A percentile compares a stretch with the other conserved stretches of the same genome.
phyloP scores from a whole-genome alignment of 1,140 invertebrate genomes.

The Sminthurides bifidus region DNA sequence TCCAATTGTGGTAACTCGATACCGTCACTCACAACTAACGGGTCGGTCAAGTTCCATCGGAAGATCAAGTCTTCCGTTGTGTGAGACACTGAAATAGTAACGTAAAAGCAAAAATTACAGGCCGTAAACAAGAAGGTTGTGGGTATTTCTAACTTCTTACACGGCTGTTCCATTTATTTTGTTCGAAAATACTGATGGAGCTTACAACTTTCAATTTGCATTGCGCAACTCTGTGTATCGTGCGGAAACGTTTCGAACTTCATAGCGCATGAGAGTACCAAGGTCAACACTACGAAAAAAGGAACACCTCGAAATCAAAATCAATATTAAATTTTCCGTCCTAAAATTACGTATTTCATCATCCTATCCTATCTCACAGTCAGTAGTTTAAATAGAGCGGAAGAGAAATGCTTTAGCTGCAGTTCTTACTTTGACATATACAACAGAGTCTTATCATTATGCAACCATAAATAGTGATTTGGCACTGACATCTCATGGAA shows the following conservation, averaged over 20 bases:
- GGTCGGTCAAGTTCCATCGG: slow-evolving; percentile 36
- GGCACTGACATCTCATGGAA: slow-evolving; percentile 91
- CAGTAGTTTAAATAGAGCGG: too few species aligned
- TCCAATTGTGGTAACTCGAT: slow-evolving; percentile 39
- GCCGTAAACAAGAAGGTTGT: background rate
- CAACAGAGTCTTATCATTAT: slow-evolving; percentile 75
- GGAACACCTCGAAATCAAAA: too few species aligned
- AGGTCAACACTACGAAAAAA: slow-evolving; percentile 30
- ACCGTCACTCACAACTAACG: slow-evolving; percentile 36
- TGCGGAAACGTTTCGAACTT: slow-evolving; percentile 36
- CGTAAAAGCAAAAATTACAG: slow-evolving; percentile 1
- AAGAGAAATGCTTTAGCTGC: too few species aligned
- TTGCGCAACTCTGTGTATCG: slow-evolving; percentile 35
- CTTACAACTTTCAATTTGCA: slow-evolving; percentile 38
- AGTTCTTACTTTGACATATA: slow-evolving; percentile 87
- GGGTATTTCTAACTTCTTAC: background rate
- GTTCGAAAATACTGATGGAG: slow-evolving; percentile 4
- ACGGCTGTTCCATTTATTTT: background rate
- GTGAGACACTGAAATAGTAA: slow-evolving; percentile 36
- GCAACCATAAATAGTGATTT: slow-evolving; percentile 83
- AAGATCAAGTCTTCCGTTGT: slow-evolving; percentile 39
- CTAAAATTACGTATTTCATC: too few species aligned
- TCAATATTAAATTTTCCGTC: too few species aligned
- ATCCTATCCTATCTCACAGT: too few species aligned
- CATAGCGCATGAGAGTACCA: slow-evolving; percentile 36